Percentiles rank a stretch among this genome's conserved stretches.
Conservation (phyloP, 2,113 vertebrate genomes). For the Prionailurus bengalensis region DNA sequence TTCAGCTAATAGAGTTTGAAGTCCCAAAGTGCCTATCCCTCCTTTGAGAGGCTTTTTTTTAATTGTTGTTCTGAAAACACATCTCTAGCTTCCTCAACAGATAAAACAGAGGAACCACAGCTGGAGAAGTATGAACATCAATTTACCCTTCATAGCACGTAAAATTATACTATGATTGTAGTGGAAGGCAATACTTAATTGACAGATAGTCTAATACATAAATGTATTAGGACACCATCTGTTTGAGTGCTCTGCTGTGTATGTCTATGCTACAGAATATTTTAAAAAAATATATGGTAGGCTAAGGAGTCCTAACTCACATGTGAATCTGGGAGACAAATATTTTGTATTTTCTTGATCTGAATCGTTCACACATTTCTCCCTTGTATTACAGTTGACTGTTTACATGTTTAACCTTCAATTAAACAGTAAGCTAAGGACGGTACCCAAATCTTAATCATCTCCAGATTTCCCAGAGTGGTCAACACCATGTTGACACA, state of each 20-base stretch:
- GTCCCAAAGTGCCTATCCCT: conserved; percentile 66
- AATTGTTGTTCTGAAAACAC: conserved; percentile 70
- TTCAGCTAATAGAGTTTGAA: conserved; percentile 76
- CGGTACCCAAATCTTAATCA: neutral
- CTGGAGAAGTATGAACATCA: conserved; percentile 42
- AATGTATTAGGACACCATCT: conserved; percentile 70
- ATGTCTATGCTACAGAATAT: neutral
- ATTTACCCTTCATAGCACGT: conserved; percentile 63
- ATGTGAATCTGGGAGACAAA: conserved; percentile 37
- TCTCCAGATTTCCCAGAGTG: conserved; percentile 1
- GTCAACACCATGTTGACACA: neutral
- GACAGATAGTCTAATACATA: conserved; percentile 69
- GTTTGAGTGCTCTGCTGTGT: conserved; percentile 20
- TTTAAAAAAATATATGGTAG: conserved; percentile 39
- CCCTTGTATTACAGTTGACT: neutral
- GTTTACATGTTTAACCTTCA: conserved; percentile 46
- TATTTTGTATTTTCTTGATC: conserved; percentile 39
- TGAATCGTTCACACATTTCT: conserved; percentile 34
- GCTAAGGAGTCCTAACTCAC: conserved; percentile 20
- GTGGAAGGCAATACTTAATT: conserved; percentile 61
- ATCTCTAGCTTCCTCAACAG: conserved; percentile 52
- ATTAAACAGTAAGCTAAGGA: conserved; percentile 45
- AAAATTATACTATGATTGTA: conserved; percentile 72
- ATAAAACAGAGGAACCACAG: conserved; percentile 68
- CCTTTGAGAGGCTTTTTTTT: conserved; percentile 64